These are phyloP conservation scores for Cerceris ruficornis DNA, from an alignment of 2,888 invertebrate species.

Conservation along the genomic window DNA sequence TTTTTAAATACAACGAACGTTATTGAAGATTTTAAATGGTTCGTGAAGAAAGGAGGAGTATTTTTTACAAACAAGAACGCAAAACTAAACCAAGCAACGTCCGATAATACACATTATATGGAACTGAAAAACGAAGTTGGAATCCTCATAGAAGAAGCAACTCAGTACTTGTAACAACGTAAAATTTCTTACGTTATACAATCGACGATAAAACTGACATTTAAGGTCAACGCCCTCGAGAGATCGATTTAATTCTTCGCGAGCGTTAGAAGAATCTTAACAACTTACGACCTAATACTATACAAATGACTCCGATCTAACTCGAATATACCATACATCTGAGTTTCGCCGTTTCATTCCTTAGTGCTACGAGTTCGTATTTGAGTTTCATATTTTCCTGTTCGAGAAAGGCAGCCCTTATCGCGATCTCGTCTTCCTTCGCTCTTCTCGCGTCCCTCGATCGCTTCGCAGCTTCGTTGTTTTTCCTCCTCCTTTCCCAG, in stretches of 20 bases:
- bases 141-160: background rate
- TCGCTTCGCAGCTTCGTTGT: constrained; percentile 97
- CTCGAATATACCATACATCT: constrained; percentile 82
- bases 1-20: no score
- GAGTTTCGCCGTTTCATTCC: constrained; percentile 85
- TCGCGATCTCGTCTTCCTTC: constrained; percentile 96
- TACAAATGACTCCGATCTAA: constrained; percentile 30
- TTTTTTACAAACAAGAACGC: no score
- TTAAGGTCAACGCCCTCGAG: background rate
- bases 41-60: no score
- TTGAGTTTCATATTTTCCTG: constrained; percentile 92
- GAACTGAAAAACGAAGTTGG: background rate
- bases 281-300: constrained; percentile 13
- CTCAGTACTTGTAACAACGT: background rate
- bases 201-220: background rate
- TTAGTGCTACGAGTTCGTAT: constrained; percentile 86
- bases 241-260: constrained; percentile 7
- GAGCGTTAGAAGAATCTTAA: constrained; percentile 13
- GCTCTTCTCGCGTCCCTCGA: constrained; percentile 94
- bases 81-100: no score
- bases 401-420: constrained; percentile 93
- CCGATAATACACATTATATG: no score
- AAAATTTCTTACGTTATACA: background rate
- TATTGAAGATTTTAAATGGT: no score
- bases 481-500: constrained; percentile 93